A percentile compares a stretch with the other conserved stretches of the same genome.
phyloP scores from a whole-genome alignment of 2,113 vertebrate genomes.

The Alexandromys fortis region DNA sequence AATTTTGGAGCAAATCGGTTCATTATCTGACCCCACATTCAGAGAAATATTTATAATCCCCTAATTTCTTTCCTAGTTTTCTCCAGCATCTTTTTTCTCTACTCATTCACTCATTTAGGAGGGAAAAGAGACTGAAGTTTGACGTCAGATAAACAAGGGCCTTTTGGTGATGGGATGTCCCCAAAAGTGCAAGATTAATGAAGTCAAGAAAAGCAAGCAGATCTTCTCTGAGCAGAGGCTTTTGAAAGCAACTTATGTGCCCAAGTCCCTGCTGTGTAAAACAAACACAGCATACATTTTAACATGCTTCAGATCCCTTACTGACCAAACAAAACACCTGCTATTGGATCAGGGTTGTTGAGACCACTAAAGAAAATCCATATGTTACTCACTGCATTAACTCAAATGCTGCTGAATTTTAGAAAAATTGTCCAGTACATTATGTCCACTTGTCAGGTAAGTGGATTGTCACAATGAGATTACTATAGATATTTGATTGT shows the following conservation, averaged over 20 bases:
- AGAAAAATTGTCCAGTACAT: background rate
- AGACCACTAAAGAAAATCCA: constrained; percentile 19
- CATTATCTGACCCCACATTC: background rate
- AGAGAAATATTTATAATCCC: background rate
- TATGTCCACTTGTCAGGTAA: background rate
- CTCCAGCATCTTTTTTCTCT: background rate
- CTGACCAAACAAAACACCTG: constrained; percentile 9
- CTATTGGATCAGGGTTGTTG: background rate
- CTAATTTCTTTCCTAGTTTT: background rate
- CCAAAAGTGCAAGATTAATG: background rate
- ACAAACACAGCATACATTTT: background rate
- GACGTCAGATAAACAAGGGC: background rate
- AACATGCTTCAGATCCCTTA: background rate
- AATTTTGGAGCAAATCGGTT: background rate
- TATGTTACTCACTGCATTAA: background rate
- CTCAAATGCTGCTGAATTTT: constrained; percentile 2
- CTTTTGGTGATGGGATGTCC: background rate
- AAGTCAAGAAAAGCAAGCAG: background rate
- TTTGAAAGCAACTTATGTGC: background rate
- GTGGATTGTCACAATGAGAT: constrained; percentile 7
- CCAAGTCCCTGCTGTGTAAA: background rate
- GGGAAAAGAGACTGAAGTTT: background rate
- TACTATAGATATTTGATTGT: background rate
- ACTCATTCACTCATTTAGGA: background rate
- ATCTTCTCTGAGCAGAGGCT: constrained; percentile 4